Base-by-base conservation (phyloP, 2,888 invertebrate species). In the Piscicola geometra region DNA sequence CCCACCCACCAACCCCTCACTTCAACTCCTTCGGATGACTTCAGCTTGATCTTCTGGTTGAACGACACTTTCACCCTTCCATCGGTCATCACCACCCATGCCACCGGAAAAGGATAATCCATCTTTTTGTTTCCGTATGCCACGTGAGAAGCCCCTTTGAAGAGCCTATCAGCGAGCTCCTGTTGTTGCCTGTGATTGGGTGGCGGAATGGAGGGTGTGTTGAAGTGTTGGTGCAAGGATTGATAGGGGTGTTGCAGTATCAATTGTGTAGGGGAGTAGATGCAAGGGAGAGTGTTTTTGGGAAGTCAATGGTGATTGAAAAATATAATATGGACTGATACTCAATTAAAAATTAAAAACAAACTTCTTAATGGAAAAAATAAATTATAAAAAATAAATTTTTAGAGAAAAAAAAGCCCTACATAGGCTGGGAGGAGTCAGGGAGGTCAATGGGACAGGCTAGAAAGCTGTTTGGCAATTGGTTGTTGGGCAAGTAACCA, bases 51-150 rank as follows among this genome's bases (percentile, higher is more conserved):
- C 1, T 73, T 64, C n/a, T 25, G 56, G 36, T 73, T 52, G 28
- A 73, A 73, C 0, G 32, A 64, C 60, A 73, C 21, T 32, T 52
- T 35, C 1, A 73, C 28, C n/a, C 64, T 56, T 56, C 33, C 35
- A 15, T 25, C 35, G 18, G n/a, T 36, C 64, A 52, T 28, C 64
- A 77, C 77, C 18, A 67, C 33, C 30, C 78, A 76, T 5, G 82
- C 80, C 41, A 78, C 74, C 18, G 83, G 83, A 2, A 82, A 83
- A 76, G 81, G 81, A 78, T 77, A 82, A 25, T 75, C 77, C 5
- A 64, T 41, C 9, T 60, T 71, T 47, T 66, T 78, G 74, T 73
- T 76, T 52, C 80, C 79, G 76, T 83, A 83, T 21, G 82, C 83
- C 21, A 83, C 80, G 18, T 80, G 66, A 2, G 82, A 76, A 15